Conservation (phyloP, 2,113 vertebrate genomes). For the Bubo scandiacus region DNA sequence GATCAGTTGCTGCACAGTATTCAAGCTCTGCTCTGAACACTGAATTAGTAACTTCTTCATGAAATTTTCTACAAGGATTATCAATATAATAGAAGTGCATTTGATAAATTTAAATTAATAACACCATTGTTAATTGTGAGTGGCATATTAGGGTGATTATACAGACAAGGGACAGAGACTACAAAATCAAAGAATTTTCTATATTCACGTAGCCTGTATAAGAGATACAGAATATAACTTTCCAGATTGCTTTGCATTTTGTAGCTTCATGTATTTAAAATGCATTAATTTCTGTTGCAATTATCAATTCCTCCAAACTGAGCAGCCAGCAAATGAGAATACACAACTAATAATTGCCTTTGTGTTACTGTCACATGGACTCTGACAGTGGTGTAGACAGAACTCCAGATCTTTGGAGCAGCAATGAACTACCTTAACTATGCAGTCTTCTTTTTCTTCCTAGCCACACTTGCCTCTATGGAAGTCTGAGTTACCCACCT, state of each 20-base stretch:
- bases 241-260: not conserved
- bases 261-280: not conserved
- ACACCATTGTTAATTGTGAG: not conserved
- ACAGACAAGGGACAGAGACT: not conserved
- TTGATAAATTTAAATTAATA: not conserved
- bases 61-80: not conserved
- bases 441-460: not conserved
- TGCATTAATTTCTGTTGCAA: not conserved
- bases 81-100: not conserved
- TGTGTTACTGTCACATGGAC: not conserved
- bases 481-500: not conserved
- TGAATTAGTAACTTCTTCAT: not conserved
- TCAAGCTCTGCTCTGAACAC: not conserved
- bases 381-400: not conserved
- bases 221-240: not conserved
- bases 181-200: not conserved
- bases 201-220: not conserved
- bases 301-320: not conserved
- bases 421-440: not conserved
- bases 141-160: not conserved
- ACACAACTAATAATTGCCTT: not conserved
- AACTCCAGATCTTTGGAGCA: not conserved
- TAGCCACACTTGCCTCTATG: not conserved
- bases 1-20: not conserved
- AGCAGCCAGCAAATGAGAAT: not conserved